Evolutionary conservation across 2,888 invertebrate genomes (phyloP).

Genomic region (Torymus tubicola): DNA sequence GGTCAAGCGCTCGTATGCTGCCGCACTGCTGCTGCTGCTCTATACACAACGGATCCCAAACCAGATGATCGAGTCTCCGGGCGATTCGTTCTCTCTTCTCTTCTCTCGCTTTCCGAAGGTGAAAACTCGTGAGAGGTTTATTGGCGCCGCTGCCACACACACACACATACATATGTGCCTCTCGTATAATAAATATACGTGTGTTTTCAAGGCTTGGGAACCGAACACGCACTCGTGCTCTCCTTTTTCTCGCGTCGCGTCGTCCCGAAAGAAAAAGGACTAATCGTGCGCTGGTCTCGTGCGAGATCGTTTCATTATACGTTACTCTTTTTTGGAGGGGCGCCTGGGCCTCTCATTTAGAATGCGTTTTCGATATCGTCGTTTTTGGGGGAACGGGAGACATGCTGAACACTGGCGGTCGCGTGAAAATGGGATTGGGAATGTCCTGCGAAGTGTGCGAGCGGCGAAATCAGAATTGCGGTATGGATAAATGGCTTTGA

Average conservation of each 20-base stretch:
- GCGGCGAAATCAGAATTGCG: no score
- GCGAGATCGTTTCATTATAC: no score
- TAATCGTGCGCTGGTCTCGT: no score
- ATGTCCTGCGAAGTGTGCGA: no score
- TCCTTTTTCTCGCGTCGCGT: slow-evolving; percentile 17
- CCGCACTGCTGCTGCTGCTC: neutral
- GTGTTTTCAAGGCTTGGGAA: slow-evolving; percentile 13
- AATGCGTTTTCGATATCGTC: no score
- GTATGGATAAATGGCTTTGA: no score
- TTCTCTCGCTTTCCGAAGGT: slow-evolving; percentile 41
- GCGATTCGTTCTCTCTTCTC: neutral
- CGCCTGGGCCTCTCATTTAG: no score
- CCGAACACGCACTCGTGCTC: neutral
- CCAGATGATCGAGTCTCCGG: slow-evolving; percentile 31
- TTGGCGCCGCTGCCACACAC: slow-evolving; percentile 48
- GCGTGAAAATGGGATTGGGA: no score
- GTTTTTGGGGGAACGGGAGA: no score
- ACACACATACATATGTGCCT: slow-evolving; percentile 7
- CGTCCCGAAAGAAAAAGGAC: no score
- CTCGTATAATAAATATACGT: neutral
- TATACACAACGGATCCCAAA: slow-evolving; percentile 5
- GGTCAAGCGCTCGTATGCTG: slow-evolving; percentile 34
- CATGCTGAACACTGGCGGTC: no score
- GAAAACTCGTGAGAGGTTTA: slow-evolving; percentile 47
- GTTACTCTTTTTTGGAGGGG: no score